Conservation (phyloP, 2,888 invertebrate genomes). For the Mythimna vitellina region DNA sequence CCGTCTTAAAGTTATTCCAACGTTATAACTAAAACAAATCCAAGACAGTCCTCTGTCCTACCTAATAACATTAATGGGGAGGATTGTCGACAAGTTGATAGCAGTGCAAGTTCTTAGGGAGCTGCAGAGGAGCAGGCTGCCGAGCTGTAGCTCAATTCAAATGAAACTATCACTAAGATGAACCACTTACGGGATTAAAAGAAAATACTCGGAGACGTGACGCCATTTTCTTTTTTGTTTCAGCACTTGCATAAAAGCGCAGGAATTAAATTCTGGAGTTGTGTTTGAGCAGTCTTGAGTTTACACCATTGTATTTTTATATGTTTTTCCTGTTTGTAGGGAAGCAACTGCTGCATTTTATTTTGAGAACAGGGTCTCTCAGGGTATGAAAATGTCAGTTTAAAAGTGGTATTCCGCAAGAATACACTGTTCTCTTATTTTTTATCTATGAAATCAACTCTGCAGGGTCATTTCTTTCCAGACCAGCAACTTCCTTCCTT, state of each 20-base stretch:
- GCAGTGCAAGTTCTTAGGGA: conserved; percentile 25
- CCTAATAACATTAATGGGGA: conserved; percentile 63
- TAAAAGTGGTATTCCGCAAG: too few relatives aligned
- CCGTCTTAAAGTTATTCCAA: conserved; percentile 14
- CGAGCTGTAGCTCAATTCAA: conserved; percentile 55
- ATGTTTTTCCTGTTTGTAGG: neutral
- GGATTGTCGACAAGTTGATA: conserved; percentile 56
- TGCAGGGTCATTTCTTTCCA: too few relatives aligned
- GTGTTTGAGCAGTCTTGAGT: conserved; percentile 2
- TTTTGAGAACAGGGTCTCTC: too few relatives aligned
- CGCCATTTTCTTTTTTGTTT: conserved; percentile 43
- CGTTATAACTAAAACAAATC: conserved; percentile 48
- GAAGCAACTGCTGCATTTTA: neutral
- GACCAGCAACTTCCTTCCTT: too few relatives aligned
- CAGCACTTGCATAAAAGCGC: conserved; percentile 33
- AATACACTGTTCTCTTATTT: too few relatives aligned
- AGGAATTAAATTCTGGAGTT: conserved; percentile 24
- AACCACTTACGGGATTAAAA: conserved; percentile 73
- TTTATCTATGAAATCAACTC: too few relatives aligned
- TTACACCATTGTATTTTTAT: neutral
- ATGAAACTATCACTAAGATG: conserved; percentile 66
- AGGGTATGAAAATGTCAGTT: too few relatives aligned
- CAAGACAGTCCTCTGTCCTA: conserved; percentile 31
- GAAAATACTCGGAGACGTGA: conserved; percentile 42
- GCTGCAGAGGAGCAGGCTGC: conserved; percentile 27